Evolutionary conservation across 1,140 invertebrate species (phyloP).

Genomic region (Berghia stephanieae): DNA sequence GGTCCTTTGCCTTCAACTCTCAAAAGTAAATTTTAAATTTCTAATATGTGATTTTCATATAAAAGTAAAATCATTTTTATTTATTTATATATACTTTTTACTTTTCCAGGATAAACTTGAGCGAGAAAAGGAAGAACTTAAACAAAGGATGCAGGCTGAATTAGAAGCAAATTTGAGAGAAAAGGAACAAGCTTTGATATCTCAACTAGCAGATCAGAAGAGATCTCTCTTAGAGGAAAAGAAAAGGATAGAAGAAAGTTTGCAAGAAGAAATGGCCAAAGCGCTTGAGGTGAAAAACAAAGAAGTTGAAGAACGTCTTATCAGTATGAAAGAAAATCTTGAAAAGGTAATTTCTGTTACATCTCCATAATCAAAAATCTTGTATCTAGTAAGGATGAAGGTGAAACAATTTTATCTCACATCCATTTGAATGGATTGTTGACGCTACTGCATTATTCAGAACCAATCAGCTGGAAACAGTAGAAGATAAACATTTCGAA

Average conservation of each 20-base stretch:
- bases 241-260: constrained; percentile 45
- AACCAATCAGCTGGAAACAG: neutral
- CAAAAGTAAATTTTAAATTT: too few species aligned
- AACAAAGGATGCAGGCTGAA: constrained; percentile 51
- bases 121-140: constrained; percentile 41
- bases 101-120: constrained; percentile 49
- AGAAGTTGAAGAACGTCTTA: constrained; percentile 49
- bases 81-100: constrained; percentile 13
- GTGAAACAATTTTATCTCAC: neutral
- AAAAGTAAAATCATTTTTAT: neutral
- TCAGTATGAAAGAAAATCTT: constrained; percentile 49
- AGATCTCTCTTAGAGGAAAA: constrained; percentile 35
- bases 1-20: too few species aligned
- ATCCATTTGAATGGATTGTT: neutral
- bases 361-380: neutral
- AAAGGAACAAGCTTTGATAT: constrained; percentile 45
- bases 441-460: neutral
- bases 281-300: constrained; percentile 59
- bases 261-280: constrained; percentile 53
- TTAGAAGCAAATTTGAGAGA: constrained; percentile 48
- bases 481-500: neutral
- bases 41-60: neutral
- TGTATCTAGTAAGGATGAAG: neutral
- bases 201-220: constrained; percentile 41
- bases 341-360: constrained; percentile 41